Base-by-base conservation (phyloP, 2,888 invertebrate species). In the Pardosa pseudoannulata region DNA sequence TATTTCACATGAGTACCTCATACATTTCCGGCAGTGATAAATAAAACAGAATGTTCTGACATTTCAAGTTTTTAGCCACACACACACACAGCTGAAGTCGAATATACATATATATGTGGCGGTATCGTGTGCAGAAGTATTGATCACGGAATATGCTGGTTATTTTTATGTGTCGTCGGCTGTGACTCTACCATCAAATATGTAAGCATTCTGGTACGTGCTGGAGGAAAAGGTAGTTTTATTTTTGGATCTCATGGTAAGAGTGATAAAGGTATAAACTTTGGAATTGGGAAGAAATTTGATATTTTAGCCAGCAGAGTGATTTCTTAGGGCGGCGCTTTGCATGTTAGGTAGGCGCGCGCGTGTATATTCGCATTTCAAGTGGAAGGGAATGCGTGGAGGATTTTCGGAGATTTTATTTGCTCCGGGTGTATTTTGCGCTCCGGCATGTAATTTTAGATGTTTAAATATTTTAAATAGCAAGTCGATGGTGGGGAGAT, bases 241-340 rank as follows among this genome's bases (percentile, higher is more conserved):
- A 56, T 56, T 56, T 23, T 56, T 56, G 23, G 23, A 56, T 6
- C 23, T 19, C 56, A 56, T 5, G 56, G 5, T 5, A 56, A 16
- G 56, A 56, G 56, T 56, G 19, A 56, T 56, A 56, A 56, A 23
- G 23, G 56, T 23, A 56, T 56, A 23, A 56, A 56, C 56, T 19
- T 23, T 5, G 46, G 46, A 46, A 46, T 16, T 46, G 46, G 9
- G 2, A 46, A 16, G 46, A 46, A 46, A 46, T 46, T 46, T 46
- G 46, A 46, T 46, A 46, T 46, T 46, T 46, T 46, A 16, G 46
- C 36, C 36, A 5, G 46, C 9, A 13, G 46, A 7, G 46, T 16
- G 16, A 16, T 46, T 46, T 46, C 16, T 16, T 16, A 6, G 11
- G 13, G 2, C 2, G 9, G 16, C 16, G 46, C 16, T 46, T 46